phyloP scores from a whole-genome alignment of 2,888 invertebrate genomes.

The Endotricha flammealis region DNA sequence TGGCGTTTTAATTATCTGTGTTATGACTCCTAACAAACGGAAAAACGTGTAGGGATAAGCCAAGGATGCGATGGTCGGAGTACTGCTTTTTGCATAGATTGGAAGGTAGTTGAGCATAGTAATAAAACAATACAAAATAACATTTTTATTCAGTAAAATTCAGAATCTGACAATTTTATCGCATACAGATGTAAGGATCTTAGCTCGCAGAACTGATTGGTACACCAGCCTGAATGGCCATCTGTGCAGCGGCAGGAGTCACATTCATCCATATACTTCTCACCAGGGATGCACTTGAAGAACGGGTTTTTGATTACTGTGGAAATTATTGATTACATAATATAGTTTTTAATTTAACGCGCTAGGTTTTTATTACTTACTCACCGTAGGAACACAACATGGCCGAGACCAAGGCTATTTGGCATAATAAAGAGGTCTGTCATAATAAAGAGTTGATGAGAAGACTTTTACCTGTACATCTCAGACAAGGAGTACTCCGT shows the following conservation, averaged over 20 bases:
- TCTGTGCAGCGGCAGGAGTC: conserved; percentile 71
- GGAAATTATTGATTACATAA: too few relatives aligned
- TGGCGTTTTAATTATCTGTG: too few relatives aligned
- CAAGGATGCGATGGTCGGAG: too few relatives aligned
- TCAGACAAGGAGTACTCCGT: conserved; percentile 56
- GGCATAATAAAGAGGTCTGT: too few relatives aligned
- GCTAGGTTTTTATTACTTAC: too few relatives aligned
- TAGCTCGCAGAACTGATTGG: conserved; percentile 68
- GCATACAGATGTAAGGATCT: conserved; percentile 64
- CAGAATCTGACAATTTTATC: conserved; percentile 61
- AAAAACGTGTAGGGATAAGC: too few relatives aligned
- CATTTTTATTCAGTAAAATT: conserved; percentile 44
- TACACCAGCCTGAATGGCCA: conserved; percentile 65
- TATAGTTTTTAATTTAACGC: too few relatives aligned
- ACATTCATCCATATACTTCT: conserved; percentile 75
- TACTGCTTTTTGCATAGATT: too few relatives aligned
- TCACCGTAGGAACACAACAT: too few relatives aligned
- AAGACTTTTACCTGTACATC: conserved; percentile 51
- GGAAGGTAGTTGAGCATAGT: too few relatives aligned
- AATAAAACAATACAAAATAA: neutral
- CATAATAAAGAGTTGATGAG: neutral
- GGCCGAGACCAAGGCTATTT: too few relatives aligned
- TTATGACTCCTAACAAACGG: too few relatives aligned
- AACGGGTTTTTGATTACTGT: conserved; percentile 72
- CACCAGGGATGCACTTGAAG: conserved; percentile 71